These are phyloP conservation scores for Phalera bucephala DNA, from an alignment of 2,888 invertebrate genomes.

Conservation along the genomic window DNA sequence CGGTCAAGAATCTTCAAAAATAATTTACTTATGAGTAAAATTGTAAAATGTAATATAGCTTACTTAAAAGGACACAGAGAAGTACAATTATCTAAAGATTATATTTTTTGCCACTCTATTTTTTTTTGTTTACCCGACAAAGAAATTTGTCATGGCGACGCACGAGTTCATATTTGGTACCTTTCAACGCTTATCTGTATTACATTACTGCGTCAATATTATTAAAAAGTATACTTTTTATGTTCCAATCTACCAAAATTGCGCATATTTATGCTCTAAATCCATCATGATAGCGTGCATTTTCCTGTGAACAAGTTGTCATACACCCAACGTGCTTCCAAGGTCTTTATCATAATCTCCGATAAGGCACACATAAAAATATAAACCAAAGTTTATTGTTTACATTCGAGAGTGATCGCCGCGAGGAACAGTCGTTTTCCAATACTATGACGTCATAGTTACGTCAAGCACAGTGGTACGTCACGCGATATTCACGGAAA, in stretches of 20 bases:
- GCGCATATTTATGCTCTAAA: neutral
- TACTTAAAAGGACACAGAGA: too few species aligned
- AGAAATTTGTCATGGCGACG: too few species aligned
- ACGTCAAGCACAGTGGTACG: neutral
- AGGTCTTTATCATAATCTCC: constrained; percentile 30
- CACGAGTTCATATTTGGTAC: too few species aligned
- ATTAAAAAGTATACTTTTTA: constrained; percentile 12
- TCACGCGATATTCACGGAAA: constrained; percentile 14
- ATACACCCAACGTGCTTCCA: too few species aligned
- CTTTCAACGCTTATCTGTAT: neutral
- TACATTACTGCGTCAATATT: constrained; percentile 28
- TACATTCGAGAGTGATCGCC: constrained; percentile 13
- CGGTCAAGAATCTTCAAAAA: too few species aligned
- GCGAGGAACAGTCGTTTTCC: constrained; percentile 7
- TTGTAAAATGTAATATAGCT: too few species aligned
- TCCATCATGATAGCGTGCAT: neutral
- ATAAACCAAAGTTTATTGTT: constrained; percentile 17
- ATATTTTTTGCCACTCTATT: too few species aligned
- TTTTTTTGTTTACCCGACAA: too few species aligned
- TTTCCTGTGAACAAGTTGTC: neutral
- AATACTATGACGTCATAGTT: constrained; percentile 19
- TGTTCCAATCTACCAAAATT: neutral
- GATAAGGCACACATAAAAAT: constrained; percentile 29
- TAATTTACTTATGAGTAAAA: too few species aligned
- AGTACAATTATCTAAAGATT: too few species aligned